Evolutionary conservation across 2,797 vertebrate species (phyloP), one percentile per base, ranked within the genome.

Genomic region (Aratinga solstitialis): DNA sequence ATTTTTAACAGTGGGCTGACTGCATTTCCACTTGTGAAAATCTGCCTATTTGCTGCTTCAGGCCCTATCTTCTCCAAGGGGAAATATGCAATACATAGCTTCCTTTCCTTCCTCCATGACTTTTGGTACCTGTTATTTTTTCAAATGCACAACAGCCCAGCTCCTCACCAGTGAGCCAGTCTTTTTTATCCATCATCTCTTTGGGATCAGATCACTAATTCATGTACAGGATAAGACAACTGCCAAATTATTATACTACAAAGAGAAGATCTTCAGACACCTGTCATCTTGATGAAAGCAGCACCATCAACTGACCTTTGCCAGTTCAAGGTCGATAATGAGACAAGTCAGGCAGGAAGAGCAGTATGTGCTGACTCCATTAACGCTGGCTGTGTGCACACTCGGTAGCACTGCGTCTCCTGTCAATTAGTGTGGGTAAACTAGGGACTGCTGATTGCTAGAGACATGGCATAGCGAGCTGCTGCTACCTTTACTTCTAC

Each of bases 351-450:
- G 98, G 97, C 97, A 98, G 96, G 97, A 80, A 97, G 97, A 98
- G 97, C 97, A 94, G 97, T 84, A 71, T 91, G 97, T 73, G 92
- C 97, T 56, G 96, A 95, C 97, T 98, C 98, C 97, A 98, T 98
- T 98, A 98, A 90, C 67, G 90, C 90, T 95, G 73, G 65, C 97
- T 90, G 95, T 92, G 96, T 90, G 95, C 59, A 69, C 96, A 80
- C 96, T 97, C 97, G 72, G 96, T 96, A 97, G 97, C 96, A 86
- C 97, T 67, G 96, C 79, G 26, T 97, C 98, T 98, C 97, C 98
- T 98, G 98, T 98, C 98, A 99, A 98, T 99, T 98, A 99, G 98
- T 81, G 96, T 89, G 96, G 98, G 96, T 95, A 98, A 97, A 97
- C 97, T 56, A 65, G 97, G 97, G 97, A 97, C 96, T 86, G 97